Base-by-base conservation (phyloP, 2,888 invertebrate genomes). In the Cryptocephalus primarius region DNA sequence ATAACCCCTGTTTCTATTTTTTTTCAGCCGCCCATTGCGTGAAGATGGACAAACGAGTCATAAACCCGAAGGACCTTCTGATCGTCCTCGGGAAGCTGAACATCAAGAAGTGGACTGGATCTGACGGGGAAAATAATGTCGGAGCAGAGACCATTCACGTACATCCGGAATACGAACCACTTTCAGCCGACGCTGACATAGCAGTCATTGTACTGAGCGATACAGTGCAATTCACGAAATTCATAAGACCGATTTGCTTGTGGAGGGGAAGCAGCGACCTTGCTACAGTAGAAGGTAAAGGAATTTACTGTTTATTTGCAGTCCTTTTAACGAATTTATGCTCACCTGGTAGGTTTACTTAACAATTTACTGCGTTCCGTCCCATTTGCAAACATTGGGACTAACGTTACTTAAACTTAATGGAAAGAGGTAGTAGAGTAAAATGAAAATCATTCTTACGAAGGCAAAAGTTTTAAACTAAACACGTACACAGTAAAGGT, bases 191-290 rank as follows among this genome's bases (percentile, higher is more conserved):
- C 50, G 72, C 74, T 0, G 81, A 82, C 58, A 64, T 80, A 33
- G 76, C 77, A 1, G 67, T 82, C n/a, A 61, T 82, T 45, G 70
- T 68, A 33, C 65, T 81, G 33, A 66, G 72, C 0, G 73, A 75
- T 40, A 58, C 69, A 0, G 73, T 76, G 0, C 63, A 69, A 8
- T 77, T 75, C 60, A 72, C 74, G 0, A 73, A 73, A 49, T 75
- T 70, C 59, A 77, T 82, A 40, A 67, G 75, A 31, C 79, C 82
- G 0, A 74, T 79, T 9, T 82, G 82, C 55, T 67, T 81, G n/a
- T 80, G 80, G 80, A 72, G 73, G 0, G 75, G 74, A 32, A 39
- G 43, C 61, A 54, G 43, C 22, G 55, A 60, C 43, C 42, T 64
- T 11, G 48, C 48, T 8, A 32, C 42, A 13, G 62, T 76, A 34